Evolutionary conservation across 2,113 vertebrate genomes (phyloP).

Genomic region (Suricata suricatta): DNA sequence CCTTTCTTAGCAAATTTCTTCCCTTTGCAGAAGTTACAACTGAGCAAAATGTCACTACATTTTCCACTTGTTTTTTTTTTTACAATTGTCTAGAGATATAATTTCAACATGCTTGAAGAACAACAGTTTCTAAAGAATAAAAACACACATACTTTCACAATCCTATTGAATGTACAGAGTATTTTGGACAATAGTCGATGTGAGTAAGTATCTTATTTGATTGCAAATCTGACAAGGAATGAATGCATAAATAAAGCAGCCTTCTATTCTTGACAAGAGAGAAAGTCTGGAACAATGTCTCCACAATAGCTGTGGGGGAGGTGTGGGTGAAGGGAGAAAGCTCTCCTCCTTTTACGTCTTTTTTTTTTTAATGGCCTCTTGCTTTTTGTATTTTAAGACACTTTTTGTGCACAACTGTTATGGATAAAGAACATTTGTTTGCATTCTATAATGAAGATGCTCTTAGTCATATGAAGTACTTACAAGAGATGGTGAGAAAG

Average conservation of each 20-base stretch:
- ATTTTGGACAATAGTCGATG: not conserved
- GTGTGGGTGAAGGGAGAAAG: not conserved
- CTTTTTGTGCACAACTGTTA: not conserved
- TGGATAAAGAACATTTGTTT: not conserved
- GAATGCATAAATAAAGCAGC: not conserved
- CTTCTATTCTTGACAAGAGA: slow-evolving; percentile 18
- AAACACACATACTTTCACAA: slow-evolving; percentile 54
- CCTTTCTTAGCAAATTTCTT: slow-evolving; percentile 72
- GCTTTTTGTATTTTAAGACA: slow-evolving; percentile 23
- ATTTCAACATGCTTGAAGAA: slow-evolving; percentile 67
- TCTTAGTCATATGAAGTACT: not conserved
- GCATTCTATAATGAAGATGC: not conserved
- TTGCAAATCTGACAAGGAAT: slow-evolving; percentile 48
- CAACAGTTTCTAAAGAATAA: not conserved
- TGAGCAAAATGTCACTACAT: slow-evolving; percentile 58
- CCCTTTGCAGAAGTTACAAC: slow-evolving; percentile 62
- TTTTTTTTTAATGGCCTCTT: not conserved
- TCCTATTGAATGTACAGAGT: not conserved
- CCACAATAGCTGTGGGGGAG: not conserved
- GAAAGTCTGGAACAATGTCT: not conserved
- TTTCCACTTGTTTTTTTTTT: slow-evolving; percentile 71
- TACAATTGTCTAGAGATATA: slow-evolving; percentile 50
- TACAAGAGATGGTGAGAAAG: not conserved
- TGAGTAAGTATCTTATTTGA: slow-evolving; percentile 42
- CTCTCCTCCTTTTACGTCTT: not conserved